Percentiles rank a stretch among this genome's conserved stretches.
Evolutionary conservation across 2,113 vertebrate species (phyloP).

Genomic region (Garra rufa): DNA sequence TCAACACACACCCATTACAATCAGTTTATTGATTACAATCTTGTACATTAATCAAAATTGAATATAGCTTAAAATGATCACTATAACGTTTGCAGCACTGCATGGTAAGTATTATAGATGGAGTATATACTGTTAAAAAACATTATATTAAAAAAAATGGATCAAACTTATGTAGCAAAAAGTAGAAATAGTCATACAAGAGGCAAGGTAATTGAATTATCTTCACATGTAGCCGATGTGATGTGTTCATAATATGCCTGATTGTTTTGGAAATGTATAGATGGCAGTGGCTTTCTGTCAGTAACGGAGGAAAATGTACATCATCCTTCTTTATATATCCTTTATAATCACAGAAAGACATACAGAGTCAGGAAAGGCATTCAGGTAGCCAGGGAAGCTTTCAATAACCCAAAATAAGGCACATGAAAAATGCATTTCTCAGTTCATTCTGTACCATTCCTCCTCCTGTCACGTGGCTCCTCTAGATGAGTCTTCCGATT

Average conservation of each 20-base stretch:
- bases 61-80: not conserved
- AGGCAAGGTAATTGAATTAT: not conserved
- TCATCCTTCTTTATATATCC: not conserved
- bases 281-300: not conserved
- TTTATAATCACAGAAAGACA: too few relatives aligned
- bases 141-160: not conserved
- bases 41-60: not conserved
- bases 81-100: not conserved
- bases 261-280: not conserved
- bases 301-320: not conserved
- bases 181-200: too few relatives aligned
- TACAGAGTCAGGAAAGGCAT: slow-evolving; percentile 16
- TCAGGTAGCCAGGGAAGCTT: slow-evolving; percentile 30
- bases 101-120: not conserved
- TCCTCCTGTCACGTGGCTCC: not conserved
- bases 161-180: too few relatives aligned
- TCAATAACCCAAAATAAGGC: slow-evolving; percentile 42
- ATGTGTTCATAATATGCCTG: not conserved
- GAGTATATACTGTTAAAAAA: not conserved
- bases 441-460: not conserved
- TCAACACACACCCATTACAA: too few relatives aligned
- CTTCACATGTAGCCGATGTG: not conserved
- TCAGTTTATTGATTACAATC: not conserved
- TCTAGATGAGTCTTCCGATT: not conserved
- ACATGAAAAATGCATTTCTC: not conserved